Base-by-base conservation (phyloP, 2,888 invertebrate genomes). In the Tetrapedia diversipes region DNA sequence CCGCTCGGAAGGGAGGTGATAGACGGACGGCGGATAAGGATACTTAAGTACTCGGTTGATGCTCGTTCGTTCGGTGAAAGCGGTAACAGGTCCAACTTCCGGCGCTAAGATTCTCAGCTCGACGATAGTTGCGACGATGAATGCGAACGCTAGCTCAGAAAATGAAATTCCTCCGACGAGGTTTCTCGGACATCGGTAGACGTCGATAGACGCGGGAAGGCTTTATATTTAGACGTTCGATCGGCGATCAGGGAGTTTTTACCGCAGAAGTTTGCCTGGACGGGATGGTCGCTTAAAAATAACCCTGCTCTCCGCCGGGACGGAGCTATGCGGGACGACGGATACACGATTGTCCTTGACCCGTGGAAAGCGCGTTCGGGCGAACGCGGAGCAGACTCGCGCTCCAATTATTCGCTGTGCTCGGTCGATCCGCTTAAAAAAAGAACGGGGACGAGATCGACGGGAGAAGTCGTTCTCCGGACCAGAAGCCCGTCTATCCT, bases 311-410 rank as follows among this genome's bases (percentile, higher is more conserved):
- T 7, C 11, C 3, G 16, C 0, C n/a, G n/a, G 14, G 49, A 16
- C 1, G 47, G 32, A n/a, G 61, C 27, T 43, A 49, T 1, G 34
- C 27, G 32, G 34, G n/a, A 11, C 61, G 51, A 24, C 41, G 32
- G n/a, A n/a, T n/a, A n/a, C n/a, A n/a, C 29, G 43, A 65, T 63
- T 68, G 82, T 57, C 82, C 81, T 81, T 81, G 81, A 81, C 81
- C 81, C 64, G 69, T 54, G 66, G 69, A 59, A 53, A 61, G 34
- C 66, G 60, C 77, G 37, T 72, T 76, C 77, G 77, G 69, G 41
- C 54, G 67, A 61, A 68, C 65, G 71, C 59, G 61, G 39, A 11
- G 49, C 73, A 60, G 67, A 53, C 56, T 61, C 61, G 61, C 78
- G 81, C 81, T 79, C 76, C 53, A 79, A 71, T 79, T 76, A 64